phyloP scores from a whole-genome alignment of 2,888 invertebrate genomes.

The Hirudinaria manillensis region DNA sequence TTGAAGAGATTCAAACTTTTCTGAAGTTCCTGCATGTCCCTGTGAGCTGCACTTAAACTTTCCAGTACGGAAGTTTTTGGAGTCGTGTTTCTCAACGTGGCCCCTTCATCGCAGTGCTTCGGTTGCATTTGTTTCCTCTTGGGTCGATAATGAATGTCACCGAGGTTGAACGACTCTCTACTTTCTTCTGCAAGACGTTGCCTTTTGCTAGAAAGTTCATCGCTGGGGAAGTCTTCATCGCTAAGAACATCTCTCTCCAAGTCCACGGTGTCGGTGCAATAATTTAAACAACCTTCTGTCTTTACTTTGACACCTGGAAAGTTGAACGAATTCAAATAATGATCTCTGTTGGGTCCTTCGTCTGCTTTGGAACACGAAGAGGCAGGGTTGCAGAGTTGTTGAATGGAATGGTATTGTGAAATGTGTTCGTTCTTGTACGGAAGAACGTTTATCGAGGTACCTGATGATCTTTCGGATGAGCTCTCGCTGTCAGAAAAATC shows the following conservation, averaged over 20 bases:
- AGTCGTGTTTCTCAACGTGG: not conserved
- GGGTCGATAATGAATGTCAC: not conserved
- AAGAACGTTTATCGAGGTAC: not conserved
- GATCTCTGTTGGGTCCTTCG: not conserved
- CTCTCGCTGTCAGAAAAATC: constrained; percentile 2
- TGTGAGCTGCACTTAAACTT: not conserved
- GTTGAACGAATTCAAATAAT: too few relatives aligned
- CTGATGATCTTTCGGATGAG: not conserved
- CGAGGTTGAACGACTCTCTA: too few relatives aligned
- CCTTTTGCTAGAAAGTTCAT: not conserved
- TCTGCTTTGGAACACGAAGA: not conserved
- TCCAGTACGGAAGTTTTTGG: not conserved
- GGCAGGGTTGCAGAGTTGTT: constrained; percentile 17
- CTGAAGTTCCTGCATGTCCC: not conserved
- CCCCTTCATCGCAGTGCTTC: constrained; percentile 6
- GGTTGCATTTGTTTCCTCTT: constrained; percentile 8
- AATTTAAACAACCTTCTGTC: too few relatives aligned
- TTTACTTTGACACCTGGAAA: too few relatives aligned
- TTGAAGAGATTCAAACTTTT: not conserved
- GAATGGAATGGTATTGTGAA: constrained; percentile 27
- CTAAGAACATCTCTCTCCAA: not conserved
- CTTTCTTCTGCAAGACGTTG: too few relatives aligned
- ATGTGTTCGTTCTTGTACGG: constrained; percentile 1
- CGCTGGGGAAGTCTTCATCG: not conserved
- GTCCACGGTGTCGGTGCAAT: not conserved